Evolutionary conservation across 2,888 invertebrate species (phyloP).

Genomic region (Colletes collaris): DNA sequence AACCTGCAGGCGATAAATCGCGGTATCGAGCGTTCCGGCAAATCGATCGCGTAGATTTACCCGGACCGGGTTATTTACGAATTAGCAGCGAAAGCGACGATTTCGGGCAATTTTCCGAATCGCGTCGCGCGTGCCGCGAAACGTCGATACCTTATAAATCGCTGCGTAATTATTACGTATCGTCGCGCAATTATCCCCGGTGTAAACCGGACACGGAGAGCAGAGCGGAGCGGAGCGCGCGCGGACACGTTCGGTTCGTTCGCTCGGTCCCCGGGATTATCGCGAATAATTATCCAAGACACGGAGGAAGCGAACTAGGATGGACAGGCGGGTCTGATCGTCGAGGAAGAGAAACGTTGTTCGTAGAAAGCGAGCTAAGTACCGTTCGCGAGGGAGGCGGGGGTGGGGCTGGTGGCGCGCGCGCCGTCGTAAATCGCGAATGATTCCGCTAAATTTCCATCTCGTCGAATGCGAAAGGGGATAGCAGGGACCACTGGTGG

Average conservation of each 20-base stretch:
- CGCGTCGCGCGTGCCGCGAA: slow-evolving; percentile 42
- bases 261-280: slow-evolving; percentile 41
- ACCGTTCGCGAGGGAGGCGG: slow-evolving; percentile 24
- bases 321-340: slow-evolving; percentile 42
- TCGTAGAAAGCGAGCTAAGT: slow-evolving; percentile 66
- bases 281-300: slow-evolving; percentile 47
- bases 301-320: slow-evolving; percentile 33
- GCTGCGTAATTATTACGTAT: slow-evolving; percentile 58
- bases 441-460: slow-evolving; percentile 77
- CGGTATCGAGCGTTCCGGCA: background rate
- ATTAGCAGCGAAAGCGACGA: slow-evolving; percentile 38
- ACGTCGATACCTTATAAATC: slow-evolving; percentile 45
- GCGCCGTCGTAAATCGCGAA: slow-evolving; percentile 72
- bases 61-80: slow-evolving; percentile 33
- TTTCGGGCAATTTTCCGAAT: slow-evolving; percentile 47
- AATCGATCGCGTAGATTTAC: slow-evolving; percentile 22
- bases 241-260: slow-evolving; percentile 36
- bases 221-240: background rate
- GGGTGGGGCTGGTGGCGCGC: slow-evolving; percentile 30
- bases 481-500: slow-evolving; percentile 42
- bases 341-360: slow-evolving; percentile 40
- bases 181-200: slow-evolving; percentile 53
- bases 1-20: slow-evolving; percentile 25
- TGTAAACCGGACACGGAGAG: background rate
- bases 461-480: slow-evolving; percentile 70